Evolutionary conservation across 2,888 invertebrate genomes (phyloP).

Genomic region (Lysandra bellargus): DNA sequence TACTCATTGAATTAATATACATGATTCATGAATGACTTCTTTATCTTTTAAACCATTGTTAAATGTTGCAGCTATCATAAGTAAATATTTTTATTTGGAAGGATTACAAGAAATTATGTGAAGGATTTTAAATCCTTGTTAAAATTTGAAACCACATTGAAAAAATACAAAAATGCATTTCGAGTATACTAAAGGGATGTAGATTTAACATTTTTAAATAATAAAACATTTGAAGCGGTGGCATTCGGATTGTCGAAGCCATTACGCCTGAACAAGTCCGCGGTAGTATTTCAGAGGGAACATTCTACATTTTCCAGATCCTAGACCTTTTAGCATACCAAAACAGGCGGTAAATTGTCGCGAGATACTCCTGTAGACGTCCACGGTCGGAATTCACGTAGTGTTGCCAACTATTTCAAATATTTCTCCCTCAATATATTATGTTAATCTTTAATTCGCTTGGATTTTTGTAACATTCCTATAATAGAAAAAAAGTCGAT

Average conservation of each 20-base stretch:
- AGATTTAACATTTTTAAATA: not conserved
- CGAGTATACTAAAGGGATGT: not conserved
- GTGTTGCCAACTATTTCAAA: not conserved
- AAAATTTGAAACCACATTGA: not conserved
- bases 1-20: too few relatives aligned
- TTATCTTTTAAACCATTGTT: too few relatives aligned
- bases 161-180: not conserved
- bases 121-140: not conserved
- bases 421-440: not conserved
- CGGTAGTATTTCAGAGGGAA: conserved; percentile 38
- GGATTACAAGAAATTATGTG: not conserved
- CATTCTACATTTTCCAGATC: conserved; percentile 37
- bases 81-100: too few relatives aligned
- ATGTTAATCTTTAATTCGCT: too few relatives aligned
- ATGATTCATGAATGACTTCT: not conserved
- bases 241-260: conserved; percentile 14
- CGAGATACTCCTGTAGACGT: conserved; percentile 44
- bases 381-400: conserved; percentile 45
- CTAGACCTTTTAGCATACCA: conserved; percentile 38
- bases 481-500: too few relatives aligned
- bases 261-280: conserved; percentile 30
- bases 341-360: conserved; percentile 43
- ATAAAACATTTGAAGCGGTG: conserved; percentile 4
- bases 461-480: too few relatives aligned
- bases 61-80: too few relatives aligned